Base-by-base conservation (phyloP, 2,888 invertebrate genomes). In the Drosophila sordidula region DNA sequence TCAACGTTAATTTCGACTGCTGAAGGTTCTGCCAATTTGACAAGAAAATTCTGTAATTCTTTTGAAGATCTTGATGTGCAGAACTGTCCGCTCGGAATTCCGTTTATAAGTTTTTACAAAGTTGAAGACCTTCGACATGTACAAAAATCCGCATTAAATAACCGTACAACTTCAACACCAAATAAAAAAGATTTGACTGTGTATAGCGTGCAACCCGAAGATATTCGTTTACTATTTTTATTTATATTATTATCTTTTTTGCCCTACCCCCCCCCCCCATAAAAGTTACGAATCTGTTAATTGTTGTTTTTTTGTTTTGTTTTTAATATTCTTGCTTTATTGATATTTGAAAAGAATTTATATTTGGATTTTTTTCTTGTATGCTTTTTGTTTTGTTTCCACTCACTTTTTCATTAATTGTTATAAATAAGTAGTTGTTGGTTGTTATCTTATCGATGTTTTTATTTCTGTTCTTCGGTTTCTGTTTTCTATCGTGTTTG, bases 341-440 rank as follows among this genome's bases (percentile, higher is more conserved):
- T 90, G 81, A 89, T 88, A 89, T 90, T 88, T 89, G 89, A 89
- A 89, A 86, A 89, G 89, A 89, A 80, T 85, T 88, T 80, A 73
- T 83, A 87, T 83, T 80, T 89, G 65, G 80, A 84, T 85, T 79
- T 86, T 73, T 70, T 65, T 54, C 69, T 73, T 70, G 55, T 61
- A 62, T 70, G 58, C 57, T 69, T 47, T 61, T 57, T 54, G 54
- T 65, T 73, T 70, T 72, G 58, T 70, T 79, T 62, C 68, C 63
- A 38, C 80, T 74, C 71, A 69, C 68, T 42, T 56, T 70, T 71
- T 59, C 58, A 50, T 65, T 75, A 73, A 78, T 72, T 81, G 68
- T 71, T 80, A 81, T 78, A 75, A 70, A 70, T 81, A 72, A 82
- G 52, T 71, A 64, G 54, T 70, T 58, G 44, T 52, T 50, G 26